Base-by-base conservation (phyloP, 2,888 invertebrate genomes). In the Megastigmus dorsalis region DNA sequence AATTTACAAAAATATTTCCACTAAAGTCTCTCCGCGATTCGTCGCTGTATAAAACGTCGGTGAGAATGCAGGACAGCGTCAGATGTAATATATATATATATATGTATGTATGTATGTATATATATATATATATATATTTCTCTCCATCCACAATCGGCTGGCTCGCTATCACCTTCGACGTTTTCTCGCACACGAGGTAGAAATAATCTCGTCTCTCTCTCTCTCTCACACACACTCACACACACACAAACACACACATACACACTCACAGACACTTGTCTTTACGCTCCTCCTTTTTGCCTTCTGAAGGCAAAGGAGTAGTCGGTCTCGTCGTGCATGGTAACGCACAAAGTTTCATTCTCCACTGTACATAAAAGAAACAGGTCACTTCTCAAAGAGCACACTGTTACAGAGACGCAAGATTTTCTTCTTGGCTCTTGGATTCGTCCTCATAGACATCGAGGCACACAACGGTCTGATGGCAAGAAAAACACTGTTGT, bases 1-100 rank as follows among this genome's bases (percentile, higher is more conserved):
- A 63, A 70, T 70, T 62, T 70, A 70, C 62, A 70, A 55, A 33
- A 63, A 45, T 63, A 63, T 50, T 13, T 63, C n/a, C 30, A 33
- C 36, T 23, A 63, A 63, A 45, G 36, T 36, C 41, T 59, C 18
- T 18, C 36, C 30, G 28, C 38, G 5, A 13, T 30, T 45, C 28
- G 10, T 45, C 20, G 45, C 9, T 28, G n/a, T n/a, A 10, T 60
- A 30, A 20, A 45, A 63, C 36, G 15, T 63, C 41, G 23, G 48
- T n/a, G n/a, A 48, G 41, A 48, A 63, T 41, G 30, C n/a, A 18
- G 7, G 41, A 23, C 33, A 48, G 48, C 41, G 23, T 26, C 36
- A 48, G 48, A 41, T 36, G 48, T 28, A 3, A 23, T 13, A 13
- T 45, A n/a, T 43, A 30, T n/a, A n/a, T n/a, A n/a, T n/a, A n/a